Percentiles rank a stretch among this genome's conserved stretches.
Evolutionary conservation across 1,140 invertebrate genomes (phyloP).

Genomic region (Probaryconus sp.): DNA sequence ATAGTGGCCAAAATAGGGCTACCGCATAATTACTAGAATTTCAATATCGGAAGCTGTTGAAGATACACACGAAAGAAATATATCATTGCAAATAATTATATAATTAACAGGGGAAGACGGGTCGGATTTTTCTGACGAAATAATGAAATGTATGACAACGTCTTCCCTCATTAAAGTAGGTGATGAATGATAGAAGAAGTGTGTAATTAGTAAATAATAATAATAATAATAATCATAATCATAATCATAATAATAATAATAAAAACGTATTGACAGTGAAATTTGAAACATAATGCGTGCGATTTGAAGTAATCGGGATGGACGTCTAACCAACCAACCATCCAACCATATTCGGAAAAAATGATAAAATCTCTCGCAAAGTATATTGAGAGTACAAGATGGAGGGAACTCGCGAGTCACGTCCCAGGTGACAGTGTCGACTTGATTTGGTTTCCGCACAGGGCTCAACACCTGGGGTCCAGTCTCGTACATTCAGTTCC

Average conservation of each 20-base stretch:
- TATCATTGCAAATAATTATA: too few species aligned
- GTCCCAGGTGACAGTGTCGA: conserved; percentile 79
- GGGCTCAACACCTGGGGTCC: conserved; percentile 80
- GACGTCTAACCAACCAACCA: conserved; percentile 48
- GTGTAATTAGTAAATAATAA: not conserved
- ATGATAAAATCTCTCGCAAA: conserved; percentile 38
- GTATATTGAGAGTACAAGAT: conserved; percentile 43
- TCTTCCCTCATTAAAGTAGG: too few species aligned
- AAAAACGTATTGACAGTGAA: conserved; percentile 35
- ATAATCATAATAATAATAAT: not conserved
- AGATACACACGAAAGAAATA: too few species aligned
- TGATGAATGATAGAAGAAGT: too few species aligned
- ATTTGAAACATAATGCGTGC: conserved; percentile 18
- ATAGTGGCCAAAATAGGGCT: too few species aligned
- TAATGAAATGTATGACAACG: too few species aligned
- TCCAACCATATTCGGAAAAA: conserved; percentile 38
- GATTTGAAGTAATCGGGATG: conserved; percentile 15
- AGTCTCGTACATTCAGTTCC: conserved; percentile 76
- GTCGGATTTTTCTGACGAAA: too few species aligned
- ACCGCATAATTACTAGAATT: too few species aligned
- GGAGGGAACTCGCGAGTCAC: conserved; percentile 73
- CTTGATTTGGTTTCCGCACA: conserved; percentile 80
- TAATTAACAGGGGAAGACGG: too few species aligned
- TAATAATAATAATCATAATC: not conserved
- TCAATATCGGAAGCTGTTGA: too few species aligned